Evolutionary conservation across 2,113 vertebrate species (phyloP).

Genomic region (Esox niger): DNA sequence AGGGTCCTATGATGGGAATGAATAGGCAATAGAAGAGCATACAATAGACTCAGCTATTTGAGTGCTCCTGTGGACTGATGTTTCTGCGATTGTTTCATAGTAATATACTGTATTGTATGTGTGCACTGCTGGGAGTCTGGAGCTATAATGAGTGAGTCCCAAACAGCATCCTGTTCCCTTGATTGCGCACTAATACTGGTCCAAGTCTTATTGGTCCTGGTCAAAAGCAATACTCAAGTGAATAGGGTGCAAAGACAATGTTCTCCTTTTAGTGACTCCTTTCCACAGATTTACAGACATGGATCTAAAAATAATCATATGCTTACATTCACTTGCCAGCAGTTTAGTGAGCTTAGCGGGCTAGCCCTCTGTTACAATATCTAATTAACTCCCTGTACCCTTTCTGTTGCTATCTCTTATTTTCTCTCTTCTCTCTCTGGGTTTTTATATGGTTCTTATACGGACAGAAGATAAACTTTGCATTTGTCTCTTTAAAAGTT

Average conservation of each 20-base stretch:
- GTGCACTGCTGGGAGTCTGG: too few relatives aligned
- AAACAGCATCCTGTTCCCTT: too few relatives aligned
- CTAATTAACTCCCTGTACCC: background rate
- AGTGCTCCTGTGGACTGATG: too few relatives aligned
- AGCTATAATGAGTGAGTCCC: too few relatives aligned
- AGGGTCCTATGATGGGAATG: too few relatives aligned
- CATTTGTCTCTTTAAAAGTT: background rate
- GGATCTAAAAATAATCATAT: constrained; percentile 38
- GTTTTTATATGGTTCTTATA: background rate
- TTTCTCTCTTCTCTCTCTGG: background rate
- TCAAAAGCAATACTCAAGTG: too few relatives aligned
- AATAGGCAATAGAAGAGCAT: too few relatives aligned
- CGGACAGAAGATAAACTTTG: background rate
- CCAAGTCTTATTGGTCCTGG: too few relatives aligned
- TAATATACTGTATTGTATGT: too few relatives aligned
- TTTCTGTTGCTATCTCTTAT: background rate
- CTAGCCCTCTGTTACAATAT: constrained; percentile 15
- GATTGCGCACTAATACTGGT: too few relatives aligned
- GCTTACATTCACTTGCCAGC: constrained; percentile 57
- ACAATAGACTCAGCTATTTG: too few relatives aligned
- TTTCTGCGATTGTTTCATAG: too few relatives aligned
- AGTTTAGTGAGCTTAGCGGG: constrained; percentile 46
- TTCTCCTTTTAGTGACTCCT: constrained; percentile 36
- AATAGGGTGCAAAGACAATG: background rate
- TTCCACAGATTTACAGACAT: constrained; percentile 14